A percentile compares a stretch with the other conserved stretches of the same genome.
These are phyloP conservation scores for Leptinotarsa juncta DNA, from an alignment of 2,888 invertebrate genomes.

Conservation along the genomic window DNA sequence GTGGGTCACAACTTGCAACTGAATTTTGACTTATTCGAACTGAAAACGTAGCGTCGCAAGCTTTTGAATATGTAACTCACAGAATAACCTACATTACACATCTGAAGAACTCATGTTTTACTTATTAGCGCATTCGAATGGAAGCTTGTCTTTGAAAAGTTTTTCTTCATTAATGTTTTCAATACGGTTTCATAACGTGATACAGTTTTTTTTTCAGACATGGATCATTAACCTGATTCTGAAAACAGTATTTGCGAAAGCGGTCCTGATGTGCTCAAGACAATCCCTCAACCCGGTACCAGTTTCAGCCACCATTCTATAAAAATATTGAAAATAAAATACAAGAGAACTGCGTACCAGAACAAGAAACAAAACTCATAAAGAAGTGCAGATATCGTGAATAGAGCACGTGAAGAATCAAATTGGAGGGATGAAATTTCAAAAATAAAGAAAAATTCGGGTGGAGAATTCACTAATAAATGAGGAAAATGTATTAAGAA, in stretches of 20 bases:
- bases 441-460: not conserved
- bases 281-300: not conserved
- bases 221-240: no score
- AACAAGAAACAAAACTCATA: not conserved
- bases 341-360: not conserved
- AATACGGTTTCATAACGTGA: no score
- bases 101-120: no score
- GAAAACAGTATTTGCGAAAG: not conserved
- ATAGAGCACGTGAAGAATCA: not conserved
- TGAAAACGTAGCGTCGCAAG: not conserved
- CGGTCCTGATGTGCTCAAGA: not conserved
- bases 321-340: not conserved
- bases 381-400: not conserved
- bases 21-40: no score
- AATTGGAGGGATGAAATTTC: not conserved
- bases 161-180: no score
- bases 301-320: not conserved
- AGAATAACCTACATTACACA: no score
- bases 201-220: no score
- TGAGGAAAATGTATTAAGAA: no score
- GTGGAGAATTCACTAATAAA: no score
- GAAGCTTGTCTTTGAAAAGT: no score
- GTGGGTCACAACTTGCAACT: no score
- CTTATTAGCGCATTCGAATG: no score
- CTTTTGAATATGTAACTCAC: not conserved